Evolutionary conservation across 92 coral and sea anemone genomes (phyloP).

Genomic region (Parazoanthus swiftii): DNA sequence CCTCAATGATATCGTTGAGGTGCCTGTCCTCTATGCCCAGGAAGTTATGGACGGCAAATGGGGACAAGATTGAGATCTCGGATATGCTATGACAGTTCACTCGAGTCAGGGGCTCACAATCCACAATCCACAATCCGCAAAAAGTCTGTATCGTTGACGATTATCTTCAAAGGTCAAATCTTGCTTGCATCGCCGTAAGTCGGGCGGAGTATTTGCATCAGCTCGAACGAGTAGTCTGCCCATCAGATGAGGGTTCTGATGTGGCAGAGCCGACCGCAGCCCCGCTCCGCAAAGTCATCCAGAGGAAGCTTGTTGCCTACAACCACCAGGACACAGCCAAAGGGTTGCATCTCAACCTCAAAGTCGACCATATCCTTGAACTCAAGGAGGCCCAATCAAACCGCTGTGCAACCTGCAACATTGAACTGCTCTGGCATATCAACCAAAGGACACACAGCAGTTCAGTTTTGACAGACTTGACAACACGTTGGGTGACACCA

Average conservation of each 20-base stretch:
- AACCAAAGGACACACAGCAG: background rate
- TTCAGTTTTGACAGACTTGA: background rate
- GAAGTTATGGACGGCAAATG: no score
- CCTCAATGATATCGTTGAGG: background rate
- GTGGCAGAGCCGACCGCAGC: background rate
- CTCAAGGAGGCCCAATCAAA: background rate
- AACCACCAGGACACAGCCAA: background rate
- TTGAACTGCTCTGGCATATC: background rate
- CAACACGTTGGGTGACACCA: background rate
- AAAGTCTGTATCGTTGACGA: constrained; percentile 17
- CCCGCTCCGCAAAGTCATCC: background rate
- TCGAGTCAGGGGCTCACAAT: constrained; percentile 33
- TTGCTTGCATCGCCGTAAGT: background rate
- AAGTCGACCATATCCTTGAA: background rate
- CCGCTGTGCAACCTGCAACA: background rate
- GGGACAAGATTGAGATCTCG: background rate
- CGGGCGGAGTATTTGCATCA: background rate
- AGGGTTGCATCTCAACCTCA: background rate
- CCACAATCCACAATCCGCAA: background rate
- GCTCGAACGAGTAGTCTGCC: background rate
- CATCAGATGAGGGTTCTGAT: background rate
- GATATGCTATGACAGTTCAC: background rate
- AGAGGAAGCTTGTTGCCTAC: background rate
- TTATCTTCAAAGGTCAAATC: background rate
- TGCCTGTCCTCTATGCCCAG: background rate